Base-by-base conservation (phyloP, 2,797 vertebrate genomes). In the Emys orbicularis region DNA sequence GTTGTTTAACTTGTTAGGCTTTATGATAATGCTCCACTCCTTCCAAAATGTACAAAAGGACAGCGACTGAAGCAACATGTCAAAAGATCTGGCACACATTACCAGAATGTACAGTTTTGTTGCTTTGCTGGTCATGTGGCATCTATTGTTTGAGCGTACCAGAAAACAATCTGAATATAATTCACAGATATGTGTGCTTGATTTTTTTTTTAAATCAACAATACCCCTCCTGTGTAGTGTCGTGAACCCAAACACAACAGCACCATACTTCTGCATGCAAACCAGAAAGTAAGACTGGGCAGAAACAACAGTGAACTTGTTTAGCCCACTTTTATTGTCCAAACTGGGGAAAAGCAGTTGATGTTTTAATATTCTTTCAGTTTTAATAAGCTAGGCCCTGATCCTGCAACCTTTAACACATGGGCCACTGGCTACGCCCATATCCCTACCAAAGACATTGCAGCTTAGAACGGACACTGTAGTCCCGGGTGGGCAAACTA, bases 21-120 rank as follows among this genome's bases (percentile, higher is more conserved):
- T 81, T 93, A 72, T 50, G 16, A 53, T 12, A 2, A 56, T 88
- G 72, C 21, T 92, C 72, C 41, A 80, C 1, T 2, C 81, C 88
- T 94, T 94, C 77, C 77, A 90, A 94, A 94, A 54, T 57, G 82
- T 82, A 93, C 27, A 85, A 82, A 93, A 87, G 57, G 68, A 87
- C 57, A 85, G 72, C 3, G 9, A 79, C 49, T 59, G 52, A 31
- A 90, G n/a, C 5, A 49, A 94, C 37, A 76, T 59, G 80, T 15
- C 0, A 1, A 90, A 44, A 56, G 81, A 41, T 4, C 12, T 54
- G 59, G 25, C 53, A 44, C 44, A 56, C 59, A 8, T 53, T 91
- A 86, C 86, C n/a, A 90, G 61, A 89, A 37, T 27, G 88, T 57
- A 84, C 9, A 4, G 25, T 85, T 41, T 49, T 90, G 29, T 0